phyloP scores from a whole-genome alignment of 1,140 invertebrate species.

The Oncopodura yosiiana region DNA sequence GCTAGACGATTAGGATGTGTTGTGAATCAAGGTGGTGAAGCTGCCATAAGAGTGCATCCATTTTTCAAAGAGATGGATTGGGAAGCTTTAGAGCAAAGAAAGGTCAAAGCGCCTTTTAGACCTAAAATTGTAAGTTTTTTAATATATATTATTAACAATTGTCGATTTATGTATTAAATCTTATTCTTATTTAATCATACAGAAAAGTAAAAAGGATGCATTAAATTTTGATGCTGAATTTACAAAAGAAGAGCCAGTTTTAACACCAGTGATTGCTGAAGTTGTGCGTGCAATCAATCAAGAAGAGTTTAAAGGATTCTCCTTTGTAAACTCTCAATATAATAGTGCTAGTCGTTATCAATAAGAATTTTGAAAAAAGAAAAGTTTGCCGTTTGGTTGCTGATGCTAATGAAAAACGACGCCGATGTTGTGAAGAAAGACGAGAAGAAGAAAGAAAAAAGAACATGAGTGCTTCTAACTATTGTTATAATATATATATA shows the following conservation, averaged over 20 bases:
- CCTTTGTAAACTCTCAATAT: conserved; percentile 89
- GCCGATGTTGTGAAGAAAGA: too few relatives aligned
- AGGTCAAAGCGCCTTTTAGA: conserved; percentile 92
- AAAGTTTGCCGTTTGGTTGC: too few relatives aligned
- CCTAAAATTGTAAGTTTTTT: conserved; percentile 84
- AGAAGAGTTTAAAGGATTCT: conserved; percentile 95
- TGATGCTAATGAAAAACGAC: too few relatives aligned
- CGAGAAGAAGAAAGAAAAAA: too few relatives aligned
- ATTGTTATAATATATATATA: too few relatives aligned
- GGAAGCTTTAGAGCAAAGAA: conserved; percentile 79
- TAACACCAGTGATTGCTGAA: conserved; percentile 86
- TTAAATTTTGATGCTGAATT: conserved; percentile 99
- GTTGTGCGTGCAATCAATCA: conserved; percentile 90
- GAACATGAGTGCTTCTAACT: too few relatives aligned
- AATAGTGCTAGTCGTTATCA: too few relatives aligned
- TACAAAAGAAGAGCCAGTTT: conserved; percentile 90
- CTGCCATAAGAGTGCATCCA: conserved; percentile 78
- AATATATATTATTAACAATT: background rate
- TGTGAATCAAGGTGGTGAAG: conserved; percentile 59
- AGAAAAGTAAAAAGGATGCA: conserved; percentile 96
- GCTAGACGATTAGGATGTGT: conserved; percentile 86
- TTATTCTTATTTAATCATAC: conserved; percentile 39
- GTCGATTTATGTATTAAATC: background rate
- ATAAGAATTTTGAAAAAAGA: too few relatives aligned
- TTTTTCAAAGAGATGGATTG: conserved; percentile 97